phyloP scores from a whole-genome alignment of 1,140 invertebrate species.

The Druon quercuslanigerum region DNA sequence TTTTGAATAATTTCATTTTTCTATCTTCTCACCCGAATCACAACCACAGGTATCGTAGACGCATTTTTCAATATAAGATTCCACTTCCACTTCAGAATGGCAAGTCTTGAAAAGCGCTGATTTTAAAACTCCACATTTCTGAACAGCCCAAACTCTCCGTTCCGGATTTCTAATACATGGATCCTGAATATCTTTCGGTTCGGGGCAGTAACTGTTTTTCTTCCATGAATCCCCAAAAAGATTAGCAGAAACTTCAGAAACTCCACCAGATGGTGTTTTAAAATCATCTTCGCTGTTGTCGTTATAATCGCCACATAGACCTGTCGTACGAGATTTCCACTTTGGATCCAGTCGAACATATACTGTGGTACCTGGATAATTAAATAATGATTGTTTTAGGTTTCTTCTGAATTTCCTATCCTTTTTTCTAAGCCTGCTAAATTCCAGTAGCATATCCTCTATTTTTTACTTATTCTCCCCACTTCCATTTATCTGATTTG shows the following conservation, averaged over 20 bases:
- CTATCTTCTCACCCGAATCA: constrained; percentile 38
- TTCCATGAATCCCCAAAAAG: constrained; percentile 94
- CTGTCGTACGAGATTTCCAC: constrained; percentile 86
- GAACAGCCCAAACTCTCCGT: constrained; percentile 85
- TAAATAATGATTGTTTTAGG: not conserved
- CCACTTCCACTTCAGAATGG: constrained; percentile 86
- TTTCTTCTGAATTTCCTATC: no score
- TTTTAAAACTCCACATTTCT: constrained; percentile 85
- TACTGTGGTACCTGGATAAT: constrained; percentile 78
- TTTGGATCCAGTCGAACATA: constrained; percentile 85
- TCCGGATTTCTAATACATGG: constrained; percentile 78
- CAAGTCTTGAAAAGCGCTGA: constrained; percentile 84
- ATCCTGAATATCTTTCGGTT: no score
- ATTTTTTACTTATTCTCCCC: no score
- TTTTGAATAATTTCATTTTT: no score
- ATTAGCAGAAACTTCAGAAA: constrained; percentile 82
- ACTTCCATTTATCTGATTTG: no score
- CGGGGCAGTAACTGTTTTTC: constrained; percentile 84
- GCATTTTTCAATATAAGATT: constrained; percentile 82
- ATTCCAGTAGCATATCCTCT: no score
- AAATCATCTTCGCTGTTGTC: constrained; percentile 89
- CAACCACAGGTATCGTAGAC: constrained; percentile 90
- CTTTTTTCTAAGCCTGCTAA: no score
- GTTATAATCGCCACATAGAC: constrained; percentile 94
- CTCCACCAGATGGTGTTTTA: constrained; percentile 86